These are phyloP conservation scores for Capitella teleta DNA, from an alignment of 1,140 invertebrate genomes.

Conservation along the genomic window DNA sequence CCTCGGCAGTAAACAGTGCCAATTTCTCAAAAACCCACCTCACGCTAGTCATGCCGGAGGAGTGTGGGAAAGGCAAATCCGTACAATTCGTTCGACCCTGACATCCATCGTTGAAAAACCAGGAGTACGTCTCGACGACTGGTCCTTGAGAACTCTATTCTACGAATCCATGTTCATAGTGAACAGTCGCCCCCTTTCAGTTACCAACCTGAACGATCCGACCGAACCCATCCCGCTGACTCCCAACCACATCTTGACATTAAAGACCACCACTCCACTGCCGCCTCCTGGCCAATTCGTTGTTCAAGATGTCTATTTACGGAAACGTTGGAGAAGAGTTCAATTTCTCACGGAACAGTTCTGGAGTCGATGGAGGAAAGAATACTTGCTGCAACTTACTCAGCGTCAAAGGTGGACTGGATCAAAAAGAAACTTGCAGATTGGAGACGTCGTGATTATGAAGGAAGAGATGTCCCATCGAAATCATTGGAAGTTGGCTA, in stretches of 20 bases:
- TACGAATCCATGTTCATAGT: conserved; percentile 19
- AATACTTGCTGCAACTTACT: conserved; percentile 16
- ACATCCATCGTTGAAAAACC: conserved; percentile 13
- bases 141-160: conserved; percentile 14
- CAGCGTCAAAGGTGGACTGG: conserved; percentile 12
- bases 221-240: conserved; percentile 11
- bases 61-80: conserved; percentile 22
- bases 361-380: conserved; percentile 16
- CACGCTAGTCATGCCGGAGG: conserved; percentile 8
- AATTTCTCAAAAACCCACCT: conserved; percentile 7
- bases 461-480: conserved; percentile 1
- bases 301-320: conserved; percentile 5
- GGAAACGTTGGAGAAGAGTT: conserved; percentile 15
- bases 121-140: not conserved
- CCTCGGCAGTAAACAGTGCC: conserved; percentile 3
- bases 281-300: conserved; percentile 6
- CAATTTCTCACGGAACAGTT: conserved; percentile 17
- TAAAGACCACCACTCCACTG: conserved; percentile 2
- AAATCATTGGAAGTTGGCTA: conserved; percentile 7
- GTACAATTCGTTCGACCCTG: conserved; percentile 16
- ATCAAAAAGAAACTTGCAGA: conserved; percentile 4
- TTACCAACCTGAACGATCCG: conserved; percentile 11
- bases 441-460: conserved; percentile 8
- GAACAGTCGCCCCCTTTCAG: conserved; percentile 12
- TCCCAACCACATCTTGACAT: conserved; percentile 12